Base-by-base conservation (phyloP, 23 tunicate genomes). In the Phallusia fumigata region DNA sequence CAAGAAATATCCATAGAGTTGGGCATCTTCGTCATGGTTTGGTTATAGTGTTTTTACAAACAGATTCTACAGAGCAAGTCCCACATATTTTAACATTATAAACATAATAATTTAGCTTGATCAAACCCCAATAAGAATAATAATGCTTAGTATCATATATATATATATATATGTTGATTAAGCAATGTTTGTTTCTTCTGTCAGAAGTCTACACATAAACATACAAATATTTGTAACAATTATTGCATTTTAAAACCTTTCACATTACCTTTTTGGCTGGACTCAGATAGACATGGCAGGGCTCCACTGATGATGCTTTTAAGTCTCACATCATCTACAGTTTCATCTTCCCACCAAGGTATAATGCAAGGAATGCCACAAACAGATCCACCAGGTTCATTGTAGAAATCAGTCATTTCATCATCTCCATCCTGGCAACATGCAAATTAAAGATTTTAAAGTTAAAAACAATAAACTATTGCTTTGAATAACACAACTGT, bases 351-450 rank as follows among this genome's bases (percentile, higher is more conserved):
- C 72, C 80, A 78, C 82, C 85, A 89, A 52, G 74, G 65, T 53
- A 76, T 78, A 0, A 82, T 53, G 33, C 31, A 24, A 19, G 96
- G 96, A 45, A 91, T 79, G 28, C 96, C 96, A 75, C 84, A 86
- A 52, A 91, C 90, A 11, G 88, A 53, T 72, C 90, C 96, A 18
- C 85, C 88, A 0, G 88, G 33, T 75, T 91, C 96, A 49, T 84
- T 80, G 74, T 79, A 88, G 73, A 87, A 91, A 64, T 91, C 96
- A 0, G 96, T 91, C 90, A 91, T 86, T 80, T 91, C 96, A 83
- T 91, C 96, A 76, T 91, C 96, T 0, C 96, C 96, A 73, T 86
- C 90, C 84, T 86, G 36, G 8, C 26, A 36, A 35, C 65, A 34
- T n/a, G 32, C 32, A 65, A 65, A 65, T 30, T 65, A 65, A 5